A percentile compares a stretch with the other conserved stretches of the same genome.
Conservation (phyloP, 2,888 invertebrate genomes). For the Eupithecia inturbata region DNA sequence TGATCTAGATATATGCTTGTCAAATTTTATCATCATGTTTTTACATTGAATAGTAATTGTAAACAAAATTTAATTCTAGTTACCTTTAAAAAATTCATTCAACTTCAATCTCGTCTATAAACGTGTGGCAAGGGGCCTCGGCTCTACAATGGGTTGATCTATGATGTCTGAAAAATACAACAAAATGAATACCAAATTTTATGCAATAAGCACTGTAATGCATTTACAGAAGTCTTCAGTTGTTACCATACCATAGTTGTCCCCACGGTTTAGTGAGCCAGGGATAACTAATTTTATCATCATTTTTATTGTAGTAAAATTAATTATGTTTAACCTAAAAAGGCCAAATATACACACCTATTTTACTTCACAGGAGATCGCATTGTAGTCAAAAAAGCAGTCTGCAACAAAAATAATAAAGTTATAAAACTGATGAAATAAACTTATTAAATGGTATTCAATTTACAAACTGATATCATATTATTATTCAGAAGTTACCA, state of each 20-base stretch:
- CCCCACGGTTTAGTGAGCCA: slow-evolving; percentile 69
- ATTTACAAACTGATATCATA: background rate
- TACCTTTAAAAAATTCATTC: background rate
- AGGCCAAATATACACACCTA: background rate
- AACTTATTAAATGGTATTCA: background rate
- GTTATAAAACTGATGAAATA: background rate
- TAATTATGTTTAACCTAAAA: background rate
- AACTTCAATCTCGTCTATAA: background rate
- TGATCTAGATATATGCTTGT: slow-evolving; percentile 36
- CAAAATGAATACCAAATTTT: background rate
- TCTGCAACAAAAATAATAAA: background rate
- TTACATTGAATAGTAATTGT: background rate
- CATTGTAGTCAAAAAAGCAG: background rate
- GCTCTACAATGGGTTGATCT: background rate
- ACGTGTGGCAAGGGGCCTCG: background rate
- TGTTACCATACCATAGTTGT: slow-evolving; percentile 69
- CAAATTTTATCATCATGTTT: slow-evolving; percentile 30
- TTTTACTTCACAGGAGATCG: background rate
- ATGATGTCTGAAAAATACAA: background rate
- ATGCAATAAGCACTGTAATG: background rate
- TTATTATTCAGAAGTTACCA: too few species aligned
- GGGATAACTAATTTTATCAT: slow-evolving; percentile 65
- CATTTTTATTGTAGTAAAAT: background rate
- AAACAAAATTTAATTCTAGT: background rate
- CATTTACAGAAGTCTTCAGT: slow-evolving; percentile 46